phyloP scores from a whole-genome alignment of 2,113 vertebrate species.

The Dascyllus trimaculatus region DNA sequence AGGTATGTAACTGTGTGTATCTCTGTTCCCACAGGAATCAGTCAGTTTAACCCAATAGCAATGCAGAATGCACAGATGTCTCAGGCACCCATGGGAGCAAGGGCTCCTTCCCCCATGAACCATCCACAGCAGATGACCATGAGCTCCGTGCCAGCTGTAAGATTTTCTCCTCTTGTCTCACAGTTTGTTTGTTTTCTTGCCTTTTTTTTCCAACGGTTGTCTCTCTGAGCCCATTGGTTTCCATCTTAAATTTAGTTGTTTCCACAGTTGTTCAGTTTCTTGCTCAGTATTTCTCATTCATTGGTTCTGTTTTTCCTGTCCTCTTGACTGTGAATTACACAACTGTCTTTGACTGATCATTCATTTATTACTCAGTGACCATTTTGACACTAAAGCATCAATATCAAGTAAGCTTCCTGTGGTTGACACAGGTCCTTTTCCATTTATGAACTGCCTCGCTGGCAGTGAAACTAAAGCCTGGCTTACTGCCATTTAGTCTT shows the following conservation, averaged over 20 bases:
- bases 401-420: slow-evolving; percentile 6
- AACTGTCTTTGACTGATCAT: background rate
- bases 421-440: slow-evolving; percentile 4
- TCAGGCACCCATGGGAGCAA: slow-evolving; percentile 90
- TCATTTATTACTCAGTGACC: background rate
- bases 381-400: slow-evolving; percentile 16
- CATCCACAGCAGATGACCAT: slow-evolving; percentile 95
- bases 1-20: slow-evolving; percentile 39
- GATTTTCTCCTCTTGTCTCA: slow-evolving; percentile 45
- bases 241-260: background rate
- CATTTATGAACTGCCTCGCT: slow-evolving; percentile 11
- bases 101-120: slow-evolving; percentile 94
- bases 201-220: background rate
- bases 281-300: background rate
- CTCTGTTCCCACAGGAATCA: slow-evolving; percentile 87
- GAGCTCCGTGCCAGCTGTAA: slow-evolving; percentile 90
- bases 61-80: slow-evolving; percentile 96
- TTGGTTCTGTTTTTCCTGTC: background rate
- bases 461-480: background rate
- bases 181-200: too few species aligned
- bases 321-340: background rate
- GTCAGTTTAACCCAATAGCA: slow-evolving; percentile 94
- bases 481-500: slow-evolving; percentile 7
- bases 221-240: background rate
- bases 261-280: background rate